Conservation (phyloP, 2,888 invertebrate species). For the Sarcophaga rosellei region DNA sequence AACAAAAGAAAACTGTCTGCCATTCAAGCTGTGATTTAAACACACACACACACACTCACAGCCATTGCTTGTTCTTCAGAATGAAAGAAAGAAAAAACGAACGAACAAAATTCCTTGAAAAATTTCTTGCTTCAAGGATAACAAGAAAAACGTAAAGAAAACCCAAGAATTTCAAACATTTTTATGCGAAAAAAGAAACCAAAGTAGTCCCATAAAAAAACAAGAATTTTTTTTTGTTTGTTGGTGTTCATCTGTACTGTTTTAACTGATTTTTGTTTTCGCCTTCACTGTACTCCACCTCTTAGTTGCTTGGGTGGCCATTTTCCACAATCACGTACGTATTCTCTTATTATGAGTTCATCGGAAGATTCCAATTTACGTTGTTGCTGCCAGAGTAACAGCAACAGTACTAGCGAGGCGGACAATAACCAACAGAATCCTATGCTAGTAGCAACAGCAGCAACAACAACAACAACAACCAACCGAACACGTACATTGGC, state of each 20-base stretch:
- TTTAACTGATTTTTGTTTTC: not conserved
- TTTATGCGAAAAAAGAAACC: too few relatives aligned
- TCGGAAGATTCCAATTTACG: conserved; percentile 81
- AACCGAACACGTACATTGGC: conserved; percentile 22
- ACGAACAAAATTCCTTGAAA: too few relatives aligned
- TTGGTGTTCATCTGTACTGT: not conserved
- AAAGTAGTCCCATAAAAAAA: not conserved
- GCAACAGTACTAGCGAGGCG: conserved; percentile 22
- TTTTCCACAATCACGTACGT: conserved; percentile 81
- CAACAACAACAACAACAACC: conserved; percentile 38
- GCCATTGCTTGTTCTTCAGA: too few relatives aligned
- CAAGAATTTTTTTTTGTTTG: not conserved
- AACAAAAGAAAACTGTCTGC: too few relatives aligned
- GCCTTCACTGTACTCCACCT: not conserved
- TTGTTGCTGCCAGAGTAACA: conserved; percentile 73
- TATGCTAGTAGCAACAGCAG: not conserved
- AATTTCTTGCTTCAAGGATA: too few relatives aligned
- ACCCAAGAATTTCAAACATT: too few relatives aligned
- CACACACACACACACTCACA: too few relatives aligned
- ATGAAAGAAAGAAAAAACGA: too few relatives aligned
- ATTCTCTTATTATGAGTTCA: conserved; percentile 82
- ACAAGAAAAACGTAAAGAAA: too few relatives aligned
- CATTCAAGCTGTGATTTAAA: too few relatives aligned
- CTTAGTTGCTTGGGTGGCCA: conserved; percentile 80
- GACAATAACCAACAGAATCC: conserved; percentile 35